Evolutionary conservation across 2,888 invertebrate species (phyloP).

Genomic region (Ischnura elegans): DNA sequence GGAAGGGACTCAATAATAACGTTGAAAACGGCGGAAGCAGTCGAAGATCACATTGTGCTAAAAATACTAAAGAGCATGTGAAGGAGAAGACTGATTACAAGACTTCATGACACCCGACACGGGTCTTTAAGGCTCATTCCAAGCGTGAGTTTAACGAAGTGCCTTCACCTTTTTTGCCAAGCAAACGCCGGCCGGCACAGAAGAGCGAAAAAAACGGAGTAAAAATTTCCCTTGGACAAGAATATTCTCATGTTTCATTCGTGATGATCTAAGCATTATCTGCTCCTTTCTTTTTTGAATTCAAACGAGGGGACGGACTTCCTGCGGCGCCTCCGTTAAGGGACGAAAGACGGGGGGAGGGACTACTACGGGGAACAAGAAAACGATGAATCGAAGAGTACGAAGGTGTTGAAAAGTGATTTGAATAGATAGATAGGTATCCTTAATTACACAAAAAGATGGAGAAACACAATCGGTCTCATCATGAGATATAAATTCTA

Average conservation of each 20-base stretch:
- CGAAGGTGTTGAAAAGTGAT: too few species aligned
- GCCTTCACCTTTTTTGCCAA: background rate
- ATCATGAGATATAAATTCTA: too few species aligned
- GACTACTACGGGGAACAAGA: too few species aligned
- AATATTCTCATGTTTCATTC: slow-evolving; percentile 4
- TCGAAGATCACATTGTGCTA: too few species aligned
- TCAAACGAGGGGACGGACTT: background rate
- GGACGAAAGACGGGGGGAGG: background rate
- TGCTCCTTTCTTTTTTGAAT: slow-evolving; percentile 3
- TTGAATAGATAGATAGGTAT: too few species aligned
- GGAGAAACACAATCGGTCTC: too few species aligned
- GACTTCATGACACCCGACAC: background rate
- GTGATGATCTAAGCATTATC: background rate
- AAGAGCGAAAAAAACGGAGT: background rate
- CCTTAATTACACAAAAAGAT: too few species aligned
- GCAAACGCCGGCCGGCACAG: background rate
- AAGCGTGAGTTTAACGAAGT: background rate
- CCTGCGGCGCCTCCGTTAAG: background rate
- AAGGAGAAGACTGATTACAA: background rate
- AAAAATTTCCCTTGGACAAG: background rate
- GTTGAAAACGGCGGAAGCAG: too few species aligned
- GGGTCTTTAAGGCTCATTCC: background rate
- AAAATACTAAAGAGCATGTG: too few species aligned
- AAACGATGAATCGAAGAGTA: background rate
- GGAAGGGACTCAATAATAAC: too few species aligned